Conservation (phyloP, 2,797 vertebrate genomes). For the Squalus acanthias region DNA sequence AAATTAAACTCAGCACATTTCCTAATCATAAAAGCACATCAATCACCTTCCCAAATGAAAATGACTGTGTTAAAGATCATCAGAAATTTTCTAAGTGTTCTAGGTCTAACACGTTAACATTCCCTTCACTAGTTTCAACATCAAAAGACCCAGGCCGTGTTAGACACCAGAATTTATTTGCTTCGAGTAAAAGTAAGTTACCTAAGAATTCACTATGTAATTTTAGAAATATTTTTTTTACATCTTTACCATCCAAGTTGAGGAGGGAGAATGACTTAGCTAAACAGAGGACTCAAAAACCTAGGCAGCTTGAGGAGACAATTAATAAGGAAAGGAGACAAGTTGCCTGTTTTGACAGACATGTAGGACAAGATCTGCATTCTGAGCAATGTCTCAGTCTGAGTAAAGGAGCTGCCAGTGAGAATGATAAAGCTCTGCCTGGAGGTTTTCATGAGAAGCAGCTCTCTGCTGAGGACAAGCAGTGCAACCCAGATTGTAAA, state of each 20-base stretch:
- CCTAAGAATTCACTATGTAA: slow-evolving; percentile 37
- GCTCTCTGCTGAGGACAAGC: slow-evolving; percentile 54
- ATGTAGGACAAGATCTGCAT: slow-evolving; percentile 51
- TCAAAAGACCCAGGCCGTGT: slow-evolving; percentile 37
- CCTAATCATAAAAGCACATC: slow-evolving; percentile 24
- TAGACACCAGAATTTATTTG: slow-evolving; percentile 44
- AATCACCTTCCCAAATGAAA: slow-evolving; percentile 14
- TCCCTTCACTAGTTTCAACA: slow-evolving; percentile 16
- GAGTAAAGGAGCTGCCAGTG: slow-evolving; percentile 42
- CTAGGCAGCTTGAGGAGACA: slow-evolving; percentile 50
- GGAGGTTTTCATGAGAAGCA: slow-evolving; percentile 53
- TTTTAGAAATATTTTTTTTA: slow-evolving; percentile 53
- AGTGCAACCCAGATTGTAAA: slow-evolving; percentile 55
- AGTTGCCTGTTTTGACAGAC: slow-evolving; percentile 58
- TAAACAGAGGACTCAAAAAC: slow-evolving; percentile 50
- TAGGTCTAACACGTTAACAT: not conserved
- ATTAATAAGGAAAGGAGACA: slow-evolving; percentile 54
- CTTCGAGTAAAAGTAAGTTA: slow-evolving; percentile 47
- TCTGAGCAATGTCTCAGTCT: slow-evolving; percentile 44
- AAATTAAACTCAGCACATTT: slow-evolving; percentile 29
- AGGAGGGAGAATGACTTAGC: slow-evolving; percentile 60
- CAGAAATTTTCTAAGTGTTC: not conserved
- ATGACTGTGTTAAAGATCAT: not conserved
- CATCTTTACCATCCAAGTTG: slow-evolving; percentile 67
- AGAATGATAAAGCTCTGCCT: slow-evolving; percentile 45